Evolutionary conservation across 2,797 vertebrate genomes (phyloP), one percentile per base, ranked within the genome.

Genomic region (Eospalax fontanierii): DNA sequence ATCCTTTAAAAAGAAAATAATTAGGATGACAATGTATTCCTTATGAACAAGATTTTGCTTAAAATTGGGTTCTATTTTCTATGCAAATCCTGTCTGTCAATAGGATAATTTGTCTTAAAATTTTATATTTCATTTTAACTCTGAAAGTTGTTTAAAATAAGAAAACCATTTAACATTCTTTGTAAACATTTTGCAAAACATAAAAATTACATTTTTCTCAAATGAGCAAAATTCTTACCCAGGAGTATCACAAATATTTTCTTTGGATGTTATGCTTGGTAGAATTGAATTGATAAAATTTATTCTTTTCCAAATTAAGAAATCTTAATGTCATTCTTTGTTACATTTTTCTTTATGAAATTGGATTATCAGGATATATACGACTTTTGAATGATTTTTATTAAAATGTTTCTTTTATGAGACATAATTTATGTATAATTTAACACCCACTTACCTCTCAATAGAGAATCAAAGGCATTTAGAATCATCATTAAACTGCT

Each of bases 361-460:
- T 83, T 96, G 87, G 35, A 94, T 95, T 91, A 96, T 91, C 57
- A 91, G 43, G 74, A 66, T 93, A 57, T 68, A 90, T 74, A 5
- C 54, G 89, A 91, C 43, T 93, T 95, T 92, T 70, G 15, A 87
- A 96, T 90, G 7, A 75, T 83, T 94, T 95, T 93, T 79, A 93
- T 75, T 95, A 95, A 94, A 97, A 96, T 93, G 92, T 91, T 96
- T 97, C 65, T 90, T 97, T 89, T 88, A 70, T 63, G 33, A 84
- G 35, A 95, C 95, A 8, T 88, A 85, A 95, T 76, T 95, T 78
- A 68, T 35, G 61, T 92, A 70, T 96, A 96, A 96, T 93, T 97
- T 96, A 95, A 95, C 96, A 94, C 95, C 96, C 93, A 97, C 94
- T 94, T 93, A 89, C 21, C 46, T 95, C 81, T 96, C 71, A 91